Conservation (phyloP, 2,888 invertebrate genomes). For the Xanthorhoe spadicearia region DNA sequence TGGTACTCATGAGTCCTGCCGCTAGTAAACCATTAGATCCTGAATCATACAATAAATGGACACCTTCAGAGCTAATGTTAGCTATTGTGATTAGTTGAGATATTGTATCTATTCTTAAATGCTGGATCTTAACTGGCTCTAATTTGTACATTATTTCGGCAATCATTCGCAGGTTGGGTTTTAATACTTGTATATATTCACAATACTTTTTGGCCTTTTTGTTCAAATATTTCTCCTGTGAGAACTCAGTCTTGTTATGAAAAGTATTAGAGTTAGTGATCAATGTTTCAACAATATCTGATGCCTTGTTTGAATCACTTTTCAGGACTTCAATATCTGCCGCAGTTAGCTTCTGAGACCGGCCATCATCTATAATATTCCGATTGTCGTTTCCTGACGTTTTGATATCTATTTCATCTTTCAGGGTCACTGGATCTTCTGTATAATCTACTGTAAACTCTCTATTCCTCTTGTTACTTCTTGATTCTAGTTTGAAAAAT, state of each 20-base stretch:
- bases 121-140: constrained; percentile 90
- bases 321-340: constrained; percentile 93
- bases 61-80: constrained; percentile 91
- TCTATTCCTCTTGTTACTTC: constrained; percentile 81
- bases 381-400: constrained; percentile 93
- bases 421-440: constrained; percentile 75
- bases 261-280: constrained; percentile 97
- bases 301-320: constrained; percentile 90
- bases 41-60: constrained; percentile 93
- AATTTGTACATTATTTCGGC: constrained; percentile 93
- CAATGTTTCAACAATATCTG: constrained; percentile 93
- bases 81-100: constrained; percentile 94
- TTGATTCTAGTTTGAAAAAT: constrained; percentile 90
- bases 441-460: constrained; percentile 83
- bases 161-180: constrained; percentile 92
- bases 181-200: constrained; percentile 91
- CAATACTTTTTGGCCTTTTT: constrained; percentile 98
- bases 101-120: constrained; percentile 93
- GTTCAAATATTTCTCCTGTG: constrained; percentile 96
- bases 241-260: constrained; percentile 94
- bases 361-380: constrained; percentile 90
- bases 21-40: constrained; percentile 94
- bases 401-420: constrained; percentile 87
- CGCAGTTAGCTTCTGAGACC: constrained; percentile 92
- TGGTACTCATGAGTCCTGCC: constrained; percentile 92